phyloP scores from a whole-genome alignment of 2,113 vertebrate species.

The Galemys pyrenaicus region DNA sequence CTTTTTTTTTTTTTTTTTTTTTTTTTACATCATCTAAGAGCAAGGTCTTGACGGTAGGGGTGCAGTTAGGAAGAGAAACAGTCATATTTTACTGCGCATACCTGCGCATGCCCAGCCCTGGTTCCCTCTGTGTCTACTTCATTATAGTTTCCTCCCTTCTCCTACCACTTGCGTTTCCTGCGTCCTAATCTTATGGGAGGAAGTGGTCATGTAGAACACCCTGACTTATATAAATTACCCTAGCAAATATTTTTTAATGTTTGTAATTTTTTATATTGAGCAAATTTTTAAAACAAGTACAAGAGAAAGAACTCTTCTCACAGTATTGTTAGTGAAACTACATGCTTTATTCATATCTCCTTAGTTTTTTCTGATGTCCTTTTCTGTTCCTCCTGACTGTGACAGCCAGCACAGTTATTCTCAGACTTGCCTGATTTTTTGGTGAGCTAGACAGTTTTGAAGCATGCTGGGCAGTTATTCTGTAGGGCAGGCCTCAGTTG shows the following conservation, averaged over 20 bases:
- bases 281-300: not conserved
- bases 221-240: not conserved
- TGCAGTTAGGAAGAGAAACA: not conserved
- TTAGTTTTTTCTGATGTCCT: not conserved
- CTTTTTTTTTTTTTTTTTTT: not conserved
- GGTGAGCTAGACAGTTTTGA: not conserved
- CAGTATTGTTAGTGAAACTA: not conserved
- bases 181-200: not conserved
- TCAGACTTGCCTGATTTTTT: not conserved
- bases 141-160: not conserved
- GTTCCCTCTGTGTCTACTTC: not conserved
- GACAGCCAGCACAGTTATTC: not conserved
- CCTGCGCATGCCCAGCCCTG: not conserved
- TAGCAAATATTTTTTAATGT: not conserved
- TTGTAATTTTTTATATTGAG: not conserved
- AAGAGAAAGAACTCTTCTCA: not conserved
- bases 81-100: not conserved
- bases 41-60: not conserved
- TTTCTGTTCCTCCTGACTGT: not conserved
- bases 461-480: not conserved
- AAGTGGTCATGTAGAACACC: not conserved
- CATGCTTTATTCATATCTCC: not conserved
- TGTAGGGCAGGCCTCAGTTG: not conserved
- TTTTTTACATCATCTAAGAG: not conserved
- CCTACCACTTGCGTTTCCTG: not conserved